Evolutionary conservation across 2,113 vertebrate genomes (phyloP).

Genomic region (Pollachius pollachius): DNA sequence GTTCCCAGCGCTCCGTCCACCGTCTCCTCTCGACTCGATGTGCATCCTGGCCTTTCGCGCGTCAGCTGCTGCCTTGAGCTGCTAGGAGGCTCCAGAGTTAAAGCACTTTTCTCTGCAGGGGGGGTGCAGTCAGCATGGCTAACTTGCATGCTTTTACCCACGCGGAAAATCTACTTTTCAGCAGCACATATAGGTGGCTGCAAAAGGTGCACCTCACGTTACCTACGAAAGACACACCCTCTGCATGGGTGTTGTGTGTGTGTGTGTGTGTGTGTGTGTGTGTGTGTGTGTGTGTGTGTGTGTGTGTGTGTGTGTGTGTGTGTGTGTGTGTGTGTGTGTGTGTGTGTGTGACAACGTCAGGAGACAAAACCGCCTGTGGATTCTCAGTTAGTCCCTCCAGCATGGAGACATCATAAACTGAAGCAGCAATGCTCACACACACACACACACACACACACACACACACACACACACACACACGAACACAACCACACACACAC

Average conservation of each 20-base stretch:
- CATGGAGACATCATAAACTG: conserved; percentile 40
- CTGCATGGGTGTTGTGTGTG: conserved; percentile 9
- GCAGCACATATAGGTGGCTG: conserved; percentile 32
- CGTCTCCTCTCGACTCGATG: too few species aligned
- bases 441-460: conserved; percentile 1
- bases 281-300: background rate
- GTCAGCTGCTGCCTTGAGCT: too few species aligned
- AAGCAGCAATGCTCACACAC: conserved; percentile 23
- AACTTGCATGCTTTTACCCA: conserved; percentile 9
- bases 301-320: conserved; percentile 3
- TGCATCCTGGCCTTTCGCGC: too few species aligned
- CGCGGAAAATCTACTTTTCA: conserved; percentile 20
- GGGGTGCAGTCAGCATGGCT: too few species aligned
- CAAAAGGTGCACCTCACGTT: conserved; percentile 14
- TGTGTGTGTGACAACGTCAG: conserved; percentile 12
- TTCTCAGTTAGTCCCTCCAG: conserved; percentile 10
- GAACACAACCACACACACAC: too few species aligned
- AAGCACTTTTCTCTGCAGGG: too few species aligned
- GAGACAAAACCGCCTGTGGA: conserved; percentile 55
- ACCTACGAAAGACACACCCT: background rate
- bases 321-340: background rate
- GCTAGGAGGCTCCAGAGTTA: too few species aligned
- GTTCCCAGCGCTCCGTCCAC: too few species aligned
- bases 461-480: background rate
- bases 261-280: conserved; percentile 1